phyloP scores from a whole-genome alignment of 64 coral and sea anemone genomes.

The Porites australiensis region DNA sequence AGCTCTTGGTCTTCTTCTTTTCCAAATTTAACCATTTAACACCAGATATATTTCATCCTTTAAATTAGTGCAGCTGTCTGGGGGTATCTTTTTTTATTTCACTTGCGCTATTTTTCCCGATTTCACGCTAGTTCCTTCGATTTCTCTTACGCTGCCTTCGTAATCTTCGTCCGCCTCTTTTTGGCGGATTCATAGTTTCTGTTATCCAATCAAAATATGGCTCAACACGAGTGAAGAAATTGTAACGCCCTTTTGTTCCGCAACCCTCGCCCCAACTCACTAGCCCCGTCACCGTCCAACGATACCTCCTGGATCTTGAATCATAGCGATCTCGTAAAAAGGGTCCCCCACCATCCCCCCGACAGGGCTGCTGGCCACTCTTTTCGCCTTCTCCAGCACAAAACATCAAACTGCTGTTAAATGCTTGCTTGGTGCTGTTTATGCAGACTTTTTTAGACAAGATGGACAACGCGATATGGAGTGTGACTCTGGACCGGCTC shows the following conservation, averaged over 20 bases:
- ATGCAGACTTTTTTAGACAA: conserved; percentile 12
- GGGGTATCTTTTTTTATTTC: not conserved
- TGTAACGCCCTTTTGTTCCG: conserved; percentile 32
- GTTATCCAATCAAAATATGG: conserved; percentile 61
- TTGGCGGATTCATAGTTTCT: not conserved
- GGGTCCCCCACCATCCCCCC: conserved; percentile 58
- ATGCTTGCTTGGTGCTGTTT: conserved; percentile 47
- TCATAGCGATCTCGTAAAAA: conserved; percentile 62
- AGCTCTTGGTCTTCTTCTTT: no score
- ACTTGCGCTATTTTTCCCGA: not conserved
- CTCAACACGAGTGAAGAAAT: conserved; percentile 61
- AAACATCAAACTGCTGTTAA: conserved; percentile 61
- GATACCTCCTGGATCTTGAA: conserved; percentile 24
- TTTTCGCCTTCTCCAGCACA: conserved; percentile 47
- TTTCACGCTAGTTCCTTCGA: not conserved
- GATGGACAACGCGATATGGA: conserved; percentile 49
- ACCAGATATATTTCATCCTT: no score
- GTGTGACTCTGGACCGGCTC: not conserved
- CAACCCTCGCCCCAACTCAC: conserved; percentile 72
- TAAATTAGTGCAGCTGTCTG: no score
- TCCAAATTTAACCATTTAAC: no score
- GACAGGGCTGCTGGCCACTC: conserved; percentile 26
- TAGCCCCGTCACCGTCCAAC: conserved; percentile 52
- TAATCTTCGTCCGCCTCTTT: not conserved
- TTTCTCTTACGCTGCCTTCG: not conserved